Conservation (phyloP, 1,140 invertebrate genomes). For the Ephestia elutella region DNA sequence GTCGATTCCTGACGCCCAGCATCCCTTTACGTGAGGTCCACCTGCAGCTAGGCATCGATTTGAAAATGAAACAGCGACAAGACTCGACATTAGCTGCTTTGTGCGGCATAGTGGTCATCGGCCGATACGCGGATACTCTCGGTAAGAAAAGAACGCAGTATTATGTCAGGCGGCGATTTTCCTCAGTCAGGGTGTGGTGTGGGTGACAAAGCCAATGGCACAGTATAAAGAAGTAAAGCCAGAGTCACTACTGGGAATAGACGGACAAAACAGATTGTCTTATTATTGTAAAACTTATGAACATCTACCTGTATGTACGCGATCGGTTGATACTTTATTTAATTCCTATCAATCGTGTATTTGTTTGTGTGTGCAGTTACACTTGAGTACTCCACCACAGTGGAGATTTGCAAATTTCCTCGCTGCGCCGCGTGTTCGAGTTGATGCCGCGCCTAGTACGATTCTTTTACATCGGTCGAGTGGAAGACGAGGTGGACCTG, state of each 20-base stretch:
- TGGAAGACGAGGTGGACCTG: constrained; percentile 36
- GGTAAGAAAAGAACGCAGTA: constrained; percentile 20
- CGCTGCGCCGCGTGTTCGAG: constrained; percentile 40
- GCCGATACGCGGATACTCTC: constrained; percentile 34
- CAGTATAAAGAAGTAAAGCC: too few relatives aligned
- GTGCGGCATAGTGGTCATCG: constrained; percentile 41
- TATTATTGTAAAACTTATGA: too few relatives aligned
- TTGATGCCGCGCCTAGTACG: constrained; percentile 42
- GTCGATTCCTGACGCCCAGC: constrained; percentile 23
- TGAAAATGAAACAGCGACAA: constrained; percentile 19
- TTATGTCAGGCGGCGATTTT: too few relatives aligned
- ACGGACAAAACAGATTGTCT: too few relatives aligned
- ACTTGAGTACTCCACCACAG: constrained; percentile 49
- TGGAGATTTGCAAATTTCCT: constrained; percentile 40
- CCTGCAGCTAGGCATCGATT: constrained; percentile 21
- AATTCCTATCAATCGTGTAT: too few relatives aligned
- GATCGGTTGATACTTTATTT: too few relatives aligned
- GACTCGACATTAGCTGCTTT: constrained; percentile 51
- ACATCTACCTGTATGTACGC: too few relatives aligned
- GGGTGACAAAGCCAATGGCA: too few relatives aligned
- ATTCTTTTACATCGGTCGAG: constrained; percentile 35
- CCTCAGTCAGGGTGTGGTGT: too few relatives aligned
- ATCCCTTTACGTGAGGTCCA: constrained; percentile 23
- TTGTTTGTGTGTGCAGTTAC: constrained; percentile 28
- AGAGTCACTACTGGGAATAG: too few relatives aligned